phyloP scores from a whole-genome alignment of 1,140 invertebrate genomes.

The Arion vulgaris region DNA sequence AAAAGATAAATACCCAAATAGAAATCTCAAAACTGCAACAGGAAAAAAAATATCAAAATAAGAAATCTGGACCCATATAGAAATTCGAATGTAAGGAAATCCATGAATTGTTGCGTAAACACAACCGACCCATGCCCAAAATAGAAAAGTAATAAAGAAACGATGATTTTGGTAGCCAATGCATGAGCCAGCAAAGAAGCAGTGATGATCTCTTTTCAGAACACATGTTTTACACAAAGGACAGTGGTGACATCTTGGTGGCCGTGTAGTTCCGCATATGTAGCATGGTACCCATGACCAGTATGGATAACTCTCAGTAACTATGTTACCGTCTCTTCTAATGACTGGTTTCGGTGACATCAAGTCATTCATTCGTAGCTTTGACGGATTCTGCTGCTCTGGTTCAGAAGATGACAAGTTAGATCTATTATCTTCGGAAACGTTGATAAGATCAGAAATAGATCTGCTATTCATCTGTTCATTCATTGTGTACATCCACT shows the following conservation, averaged over 20 bases:
- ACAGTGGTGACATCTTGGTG: conserved; percentile 51
- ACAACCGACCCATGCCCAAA: conserved; percentile 71
- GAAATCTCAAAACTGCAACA: conserved; percentile 36
- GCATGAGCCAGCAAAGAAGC: conserved; percentile 91
- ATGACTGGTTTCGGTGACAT: conserved; percentile 40
- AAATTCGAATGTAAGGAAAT: conserved; percentile 40
- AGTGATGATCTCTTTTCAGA: conserved; percentile 90
- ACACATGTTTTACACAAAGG: conserved; percentile 53
- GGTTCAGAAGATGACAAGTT: neutral
- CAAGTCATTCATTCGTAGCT: neutral
- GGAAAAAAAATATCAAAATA: conserved; percentile 51
- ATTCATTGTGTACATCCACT: conserved; percentile 1
- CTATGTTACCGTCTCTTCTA: neutral
- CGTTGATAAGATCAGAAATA: conserved; percentile 20
- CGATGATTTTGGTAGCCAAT: conserved; percentile 90
- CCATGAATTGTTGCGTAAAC: conserved; percentile 43
- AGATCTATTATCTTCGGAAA: neutral
- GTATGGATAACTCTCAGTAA: conserved; percentile 50
- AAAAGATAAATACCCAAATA: conserved; percentile 44
- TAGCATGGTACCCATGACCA: conserved; percentile 59
- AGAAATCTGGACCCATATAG: conserved; percentile 41
- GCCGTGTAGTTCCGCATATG: conserved; percentile 46
- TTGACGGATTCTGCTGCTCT: neutral
- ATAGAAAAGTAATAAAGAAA: conserved; percentile 88
- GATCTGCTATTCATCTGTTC: conserved; percentile 24